Evolutionary conservation across 2,888 invertebrate species (phyloP), one percentile per base, ranked within the genome.

Genomic region (Uloborus plumipes): DNA sequence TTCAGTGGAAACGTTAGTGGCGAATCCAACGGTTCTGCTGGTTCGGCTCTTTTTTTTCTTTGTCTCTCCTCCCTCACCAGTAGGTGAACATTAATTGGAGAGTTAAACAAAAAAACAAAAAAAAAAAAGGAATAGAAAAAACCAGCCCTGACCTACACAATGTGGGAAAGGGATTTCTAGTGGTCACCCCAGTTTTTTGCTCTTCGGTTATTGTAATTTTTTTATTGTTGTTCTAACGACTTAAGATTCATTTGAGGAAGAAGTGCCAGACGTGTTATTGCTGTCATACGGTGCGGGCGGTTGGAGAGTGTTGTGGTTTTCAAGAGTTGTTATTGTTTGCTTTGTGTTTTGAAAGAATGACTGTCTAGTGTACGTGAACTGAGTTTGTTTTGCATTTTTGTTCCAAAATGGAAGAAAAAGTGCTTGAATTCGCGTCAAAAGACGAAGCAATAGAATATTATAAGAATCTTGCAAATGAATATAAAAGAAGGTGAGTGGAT

Each of bases 391-490:
- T n/a, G n/a, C n/a, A n/a, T n/a, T n/a, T 59, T 22, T 20, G 13
- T n/a, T 3, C 13, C 47, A 47, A 13, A 11, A 64, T 64, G 64
- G 64, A 64, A 64, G 64, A 64, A 14, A 64, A 64, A 47, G 64
- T 64, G n/a, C 74, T 66, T 22, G 49, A 6, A 20, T 74, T 74
- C n/a, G 18, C 47, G 11, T 66, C 47, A 9, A 31, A 65, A 18
- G 53, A 74, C 14, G 74, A 74, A 39, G 65, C 74, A 15, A 74
- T 74, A 26, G 16, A 18, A 11, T 74, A 74, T 58, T 74, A 74
- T 18, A 74, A 47, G 66, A 74, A 55, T 22, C 47, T 74, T 1
- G 47, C 74, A n/a, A 31, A 55, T 58, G 74, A 74, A 65, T 74
- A 74, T 26, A 74, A 74, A 49, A 74, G 74, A 58, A 74, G 55